A percentile compares a stretch with the other conserved stretches of the same genome.
These are phyloP conservation scores for Phacellophora camtschatica DNA, from an alignment of 30 jellyfish, hydroid and myxozoan species.

Conservation along the genomic window DNA sequence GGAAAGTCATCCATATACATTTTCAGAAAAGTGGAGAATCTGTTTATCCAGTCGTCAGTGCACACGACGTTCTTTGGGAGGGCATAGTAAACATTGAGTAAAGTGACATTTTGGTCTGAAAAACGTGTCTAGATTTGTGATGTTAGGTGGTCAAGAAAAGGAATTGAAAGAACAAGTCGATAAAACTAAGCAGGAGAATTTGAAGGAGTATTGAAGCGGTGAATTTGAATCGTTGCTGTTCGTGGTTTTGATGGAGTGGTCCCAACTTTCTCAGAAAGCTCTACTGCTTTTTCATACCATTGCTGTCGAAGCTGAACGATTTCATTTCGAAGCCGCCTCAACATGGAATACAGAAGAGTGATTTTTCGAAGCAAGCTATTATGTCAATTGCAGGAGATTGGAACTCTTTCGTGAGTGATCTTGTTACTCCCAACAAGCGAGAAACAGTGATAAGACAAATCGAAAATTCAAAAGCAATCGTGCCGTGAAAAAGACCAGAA, in stretches of 20 bases:
- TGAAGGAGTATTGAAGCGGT: conserved; percentile 17
- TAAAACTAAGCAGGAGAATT: conserved; percentile 25
- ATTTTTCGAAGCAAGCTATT: background rate
- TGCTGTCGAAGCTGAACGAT: background rate
- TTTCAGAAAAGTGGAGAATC: background rate
- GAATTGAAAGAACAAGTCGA: conserved; percentile 11
- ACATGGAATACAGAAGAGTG: background rate
- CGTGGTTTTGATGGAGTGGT: conserved; percentile 21
- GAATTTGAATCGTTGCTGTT: background rate
- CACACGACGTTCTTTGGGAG: background rate
- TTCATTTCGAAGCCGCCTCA: background rate
- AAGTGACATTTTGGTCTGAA: background rate
- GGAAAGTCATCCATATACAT: background rate
- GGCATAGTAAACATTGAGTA: background rate
- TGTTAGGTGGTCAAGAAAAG: conserved; percentile 45
- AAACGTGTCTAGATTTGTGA: background rate
- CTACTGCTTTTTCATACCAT: conserved; percentile 8
- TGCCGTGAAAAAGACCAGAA: background rate
- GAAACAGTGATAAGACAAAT: conserved; percentile 21
- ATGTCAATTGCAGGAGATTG: conserved; percentile 20
- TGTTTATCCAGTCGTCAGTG: background rate
- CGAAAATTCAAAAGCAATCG: conserved; percentile 29
- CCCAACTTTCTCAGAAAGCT: conserved; percentile 8
- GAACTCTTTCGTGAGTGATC: conserved; percentile 19
- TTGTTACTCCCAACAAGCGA: background rate